These are phyloP conservation scores for Epicampocera succincta DNA, from an alignment of 2,888 invertebrate species.

Conservation along the genomic window DNA sequence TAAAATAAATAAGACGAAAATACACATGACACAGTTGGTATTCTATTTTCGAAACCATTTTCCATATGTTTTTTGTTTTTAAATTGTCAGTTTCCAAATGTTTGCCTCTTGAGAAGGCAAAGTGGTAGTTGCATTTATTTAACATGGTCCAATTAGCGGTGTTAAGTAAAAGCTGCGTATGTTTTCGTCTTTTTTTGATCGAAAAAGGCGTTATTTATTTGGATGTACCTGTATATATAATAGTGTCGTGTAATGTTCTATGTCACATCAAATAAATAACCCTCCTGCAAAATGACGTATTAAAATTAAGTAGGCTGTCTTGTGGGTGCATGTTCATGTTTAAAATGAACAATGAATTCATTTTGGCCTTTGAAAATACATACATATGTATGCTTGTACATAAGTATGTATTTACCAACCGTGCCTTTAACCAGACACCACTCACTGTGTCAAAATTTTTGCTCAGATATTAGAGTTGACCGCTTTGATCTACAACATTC, in stretches of 20 bases:
- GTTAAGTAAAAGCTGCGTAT: conserved; percentile 42
- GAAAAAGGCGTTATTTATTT: conserved; percentile 42
- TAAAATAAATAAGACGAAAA: conserved; percentile 27
- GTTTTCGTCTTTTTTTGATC: conserved; percentile 26
- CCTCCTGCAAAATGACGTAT: conserved; percentile 25
- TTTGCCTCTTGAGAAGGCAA: conserved; percentile 54
- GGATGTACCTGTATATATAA: conserved; percentile 29
- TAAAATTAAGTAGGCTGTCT: neutral
- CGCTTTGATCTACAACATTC: too few relatives aligned
- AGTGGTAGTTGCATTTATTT: conserved; percentile 45
- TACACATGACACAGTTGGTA: conserved; percentile 54
- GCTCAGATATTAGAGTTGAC: too few relatives aligned
- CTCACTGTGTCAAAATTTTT: too few relatives aligned
- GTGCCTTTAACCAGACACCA: too few relatives aligned
- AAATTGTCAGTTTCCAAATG: conserved; percentile 48
- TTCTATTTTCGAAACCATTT: conserved; percentile 43
- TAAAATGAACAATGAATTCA: conserved; percentile 16
- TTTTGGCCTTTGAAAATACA: too few relatives aligned
- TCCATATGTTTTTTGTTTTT: conserved; percentile 58
- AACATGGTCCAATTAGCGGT: conserved; percentile 66
- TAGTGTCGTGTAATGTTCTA: conserved; percentile 33
- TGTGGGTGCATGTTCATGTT: conserved; percentile 1
- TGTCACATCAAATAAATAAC: conserved; percentile 44
- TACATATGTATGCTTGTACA: too few relatives aligned
- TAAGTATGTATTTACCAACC: too few relatives aligned